Evolutionary conservation across 2,888 invertebrate genomes (phyloP), one percentile per base, ranked within the genome.

Genomic region (Eupsilia transversa): DNA sequence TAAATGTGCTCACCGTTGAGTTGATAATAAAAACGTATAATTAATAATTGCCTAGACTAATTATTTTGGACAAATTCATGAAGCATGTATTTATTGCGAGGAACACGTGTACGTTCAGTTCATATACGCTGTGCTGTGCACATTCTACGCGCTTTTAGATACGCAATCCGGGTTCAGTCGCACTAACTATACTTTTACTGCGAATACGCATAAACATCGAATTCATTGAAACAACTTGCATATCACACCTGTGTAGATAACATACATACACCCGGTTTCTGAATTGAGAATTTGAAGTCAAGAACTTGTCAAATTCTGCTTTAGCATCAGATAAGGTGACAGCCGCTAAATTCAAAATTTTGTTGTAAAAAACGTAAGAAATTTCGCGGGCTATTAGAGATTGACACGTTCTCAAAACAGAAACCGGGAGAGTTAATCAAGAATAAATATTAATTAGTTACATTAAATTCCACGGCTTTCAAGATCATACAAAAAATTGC

Each of bases 141-240:
- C 27, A 27, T 57, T 33, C 46, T 33, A n/a, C 23, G 27, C 43
- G 65, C 52, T 65, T 6, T 27, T 46, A 33, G 33, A 27, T 49
- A 69, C 43, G 30, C 20, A n/a, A 43, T 4, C 27, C 7, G 35
- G n/a, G 59, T 35, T 72, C 59, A 52, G 17, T 20, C 52, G 59
- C 35, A 80, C 52, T 30, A n/a, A 30, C 35, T 10, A 38, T 33
- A 74, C 46, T 73, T 49, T 30, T 30, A 43, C 33, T 30, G 23
- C 12, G 38, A 80, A 59, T 72, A 52, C 14, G 20, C 33, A 46
- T 56, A 52, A 43, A 72, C n/a, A 80, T 20, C 14, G n/a, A 60
- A 72, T 67, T 14, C 6, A 43, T 23, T 23, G 23, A 30, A n/a
- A 38, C 14, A 17, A 46, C 9, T 69, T 46, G 12, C 9, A 43